Base-by-base conservation (phyloP, 2,797 vertebrate species). In the Coregonus suidteri region DNA sequence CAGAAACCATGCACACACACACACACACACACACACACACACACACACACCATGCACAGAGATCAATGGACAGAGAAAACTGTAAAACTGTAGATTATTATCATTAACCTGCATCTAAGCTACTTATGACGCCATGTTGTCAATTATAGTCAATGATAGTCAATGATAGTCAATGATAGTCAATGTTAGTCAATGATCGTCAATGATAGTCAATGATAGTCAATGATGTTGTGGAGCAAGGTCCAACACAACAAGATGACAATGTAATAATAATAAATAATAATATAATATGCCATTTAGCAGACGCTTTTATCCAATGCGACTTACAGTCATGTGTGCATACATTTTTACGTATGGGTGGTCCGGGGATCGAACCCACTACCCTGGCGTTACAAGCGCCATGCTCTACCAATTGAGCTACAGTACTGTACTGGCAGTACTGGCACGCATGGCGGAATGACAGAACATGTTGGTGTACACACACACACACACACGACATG, bases 1-100 rank as follows among this genome's bases (percentile, higher is more conserved):
- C 37, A 62, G 6, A 59, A 84, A 18, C 4, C 56, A 59, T 6
- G 18, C 76, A 76, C 74, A 7, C 71, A 80, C 84, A 82, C 78
- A 86, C n/a, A n/a, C n/a, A n/a, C 82, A 56, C 18, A 59, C 56
- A 59, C 56, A 20, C 56, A 62, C 56, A n/a, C 18, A 59, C 54
- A 56, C 4, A n/a, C 54, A 62, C 56, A 62, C 59, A 62, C 53
- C 30, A 68, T 16, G 30, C 35, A 41, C n/a, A 52, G 77, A 20
- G 30, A 91, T 92, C 90, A 80, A 91, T 91, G 83, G 71, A 83
- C 81, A 82, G 85, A 79, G 88, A 91, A 91, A 88, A 89, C 37
- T 89, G 78, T 30, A 88, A 90, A 88, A 88, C 89, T 62, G 18
- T 74, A 75, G 84, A 85, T 90, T 87, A 89, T 90, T 83, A 88